Conservation (phyloP, 2,888 invertebrate species). For the Ditylenchus weischeri region DNA sequence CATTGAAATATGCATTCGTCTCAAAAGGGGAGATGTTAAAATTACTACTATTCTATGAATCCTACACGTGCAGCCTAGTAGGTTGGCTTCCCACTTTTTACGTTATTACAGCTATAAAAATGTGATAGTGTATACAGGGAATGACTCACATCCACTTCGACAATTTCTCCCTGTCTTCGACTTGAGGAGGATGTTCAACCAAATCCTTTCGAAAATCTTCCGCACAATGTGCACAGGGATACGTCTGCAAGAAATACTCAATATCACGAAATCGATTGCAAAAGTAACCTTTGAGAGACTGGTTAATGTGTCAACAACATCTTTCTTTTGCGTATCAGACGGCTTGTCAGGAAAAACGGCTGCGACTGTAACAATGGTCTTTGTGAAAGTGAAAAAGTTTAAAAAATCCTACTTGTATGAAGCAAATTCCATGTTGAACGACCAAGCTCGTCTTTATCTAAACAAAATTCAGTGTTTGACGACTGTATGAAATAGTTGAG, state of each 20-base stretch:
- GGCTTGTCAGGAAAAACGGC: slow-evolving; percentile 87
- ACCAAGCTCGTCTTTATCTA: slow-evolving; percentile 64
- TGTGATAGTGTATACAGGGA: no score
- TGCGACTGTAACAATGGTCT: slow-evolving; percentile 66
- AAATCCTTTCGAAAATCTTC: slow-evolving; percentile 68
- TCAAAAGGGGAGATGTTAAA: no score
- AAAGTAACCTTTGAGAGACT: slow-evolving; percentile 68
- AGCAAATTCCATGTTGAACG: slow-evolving; percentile 84
- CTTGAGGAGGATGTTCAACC: slow-evolving; percentile 43
- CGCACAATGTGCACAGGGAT: slow-evolving; percentile 56
- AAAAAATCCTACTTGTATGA: slow-evolving; percentile 69
- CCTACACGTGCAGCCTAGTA: no score
- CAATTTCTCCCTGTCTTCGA: slow-evolving; percentile 42
- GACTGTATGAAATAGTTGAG: neutral
- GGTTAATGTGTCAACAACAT: slow-evolving; percentile 78
- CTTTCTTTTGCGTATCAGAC: slow-evolving; percentile 66
- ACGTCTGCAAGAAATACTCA: slow-evolving; percentile 39
- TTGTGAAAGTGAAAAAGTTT: no score
- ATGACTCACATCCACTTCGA: slow-evolving; percentile 77
- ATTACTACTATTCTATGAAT: no score
- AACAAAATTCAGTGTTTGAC: neutral
- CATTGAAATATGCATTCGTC: no score
- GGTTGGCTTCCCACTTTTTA: no score
- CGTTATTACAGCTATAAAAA: no score
- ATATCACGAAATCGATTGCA: neutral